These are phyloP conservation scores for Toxotes lorentzi DNA, from an alignment of 2,797 vertebrate species.

Conservation along the genomic window DNA sequence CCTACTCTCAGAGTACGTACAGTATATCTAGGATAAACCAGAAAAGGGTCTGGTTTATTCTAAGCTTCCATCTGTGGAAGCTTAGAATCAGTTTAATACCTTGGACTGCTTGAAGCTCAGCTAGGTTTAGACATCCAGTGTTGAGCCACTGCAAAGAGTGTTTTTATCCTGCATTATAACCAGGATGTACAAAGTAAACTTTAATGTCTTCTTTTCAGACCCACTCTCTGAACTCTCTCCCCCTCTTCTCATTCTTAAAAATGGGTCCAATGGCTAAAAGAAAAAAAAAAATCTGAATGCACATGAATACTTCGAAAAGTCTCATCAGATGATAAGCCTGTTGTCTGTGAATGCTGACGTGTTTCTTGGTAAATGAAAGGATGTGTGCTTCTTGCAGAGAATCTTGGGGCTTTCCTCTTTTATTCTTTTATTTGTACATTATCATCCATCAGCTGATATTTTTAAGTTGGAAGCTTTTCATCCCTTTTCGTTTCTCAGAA, in stretches of 20 bases:
- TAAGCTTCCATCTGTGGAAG: constrained; percentile 60
- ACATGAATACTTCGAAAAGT: not conserved
- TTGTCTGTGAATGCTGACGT: not conserved
- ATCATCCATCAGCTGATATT: constrained; percentile 10
- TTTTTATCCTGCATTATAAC: constrained; percentile 57
- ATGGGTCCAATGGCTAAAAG: constrained; percentile 25
- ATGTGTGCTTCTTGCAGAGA: not conserved
- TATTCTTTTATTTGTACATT: not conserved
- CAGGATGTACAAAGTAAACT: constrained; percentile 60
- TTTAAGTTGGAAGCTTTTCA: constrained; percentile 20
- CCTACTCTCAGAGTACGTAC: constrained; percentile 27
- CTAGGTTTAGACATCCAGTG: constrained; percentile 45
- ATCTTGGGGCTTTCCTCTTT: not conserved
- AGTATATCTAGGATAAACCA: constrained; percentile 35
- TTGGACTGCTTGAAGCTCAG: constrained; percentile 41
- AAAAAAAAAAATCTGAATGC: not conserved
- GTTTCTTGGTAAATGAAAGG: constrained; percentile 8
- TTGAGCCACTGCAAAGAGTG: constrained; percentile 40
- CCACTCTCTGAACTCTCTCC: constrained; percentile 11
- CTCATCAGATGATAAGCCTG: constrained; percentile 12
- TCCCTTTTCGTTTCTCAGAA: not conserved
- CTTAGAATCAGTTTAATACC: constrained; percentile 70
- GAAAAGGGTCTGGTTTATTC: constrained; percentile 40
- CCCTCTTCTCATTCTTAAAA: constrained; percentile 9
- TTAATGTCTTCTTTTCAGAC: constrained; percentile 38